Conservation (phyloP, 2,113 vertebrate genomes). For the Uropsilus gracilis region DNA sequence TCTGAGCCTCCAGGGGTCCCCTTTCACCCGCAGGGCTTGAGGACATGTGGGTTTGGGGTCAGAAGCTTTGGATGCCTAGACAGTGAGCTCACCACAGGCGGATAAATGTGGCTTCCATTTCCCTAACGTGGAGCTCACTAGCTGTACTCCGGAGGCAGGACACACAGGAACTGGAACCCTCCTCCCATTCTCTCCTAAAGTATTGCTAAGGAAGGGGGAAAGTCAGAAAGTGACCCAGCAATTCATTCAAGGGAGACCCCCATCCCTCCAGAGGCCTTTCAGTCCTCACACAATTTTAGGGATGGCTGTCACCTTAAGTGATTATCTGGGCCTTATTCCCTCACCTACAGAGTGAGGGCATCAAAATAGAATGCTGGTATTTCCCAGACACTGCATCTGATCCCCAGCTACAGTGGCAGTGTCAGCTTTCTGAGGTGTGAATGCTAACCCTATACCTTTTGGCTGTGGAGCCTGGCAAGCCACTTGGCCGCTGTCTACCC, state of each 20-base stretch:
- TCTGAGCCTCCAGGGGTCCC: not conserved
- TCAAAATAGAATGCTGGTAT: not conserved
- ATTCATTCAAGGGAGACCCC: not conserved
- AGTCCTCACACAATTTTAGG: not conserved
- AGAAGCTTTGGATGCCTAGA: slow-evolving; percentile 64
- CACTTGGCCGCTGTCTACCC: not conserved
- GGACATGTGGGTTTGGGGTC: slow-evolving; percentile 47
- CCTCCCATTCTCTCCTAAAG: not conserved
- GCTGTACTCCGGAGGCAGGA: not conserved
- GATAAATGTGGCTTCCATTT: slow-evolving; percentile 34
- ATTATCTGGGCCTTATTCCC: no score
- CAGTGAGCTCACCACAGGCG: slow-evolving; percentile 62
- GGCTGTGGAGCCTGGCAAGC: not conserved
- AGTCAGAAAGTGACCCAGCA: not conserved
- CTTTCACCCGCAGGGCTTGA: not conserved
- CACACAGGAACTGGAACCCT: not conserved
- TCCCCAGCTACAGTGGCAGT: not conserved
- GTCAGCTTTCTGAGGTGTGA: not conserved
- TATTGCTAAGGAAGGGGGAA: not conserved
- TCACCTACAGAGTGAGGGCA: not conserved
- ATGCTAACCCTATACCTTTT: not conserved
- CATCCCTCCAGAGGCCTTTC: not conserved
- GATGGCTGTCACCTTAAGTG: no score
- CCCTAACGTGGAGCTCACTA: not conserved
- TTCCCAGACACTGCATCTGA: not conserved